Evolutionary conservation across 2,888 invertebrate genomes (phyloP).

Genomic region (Drosophila cyrtoloma): DNA sequence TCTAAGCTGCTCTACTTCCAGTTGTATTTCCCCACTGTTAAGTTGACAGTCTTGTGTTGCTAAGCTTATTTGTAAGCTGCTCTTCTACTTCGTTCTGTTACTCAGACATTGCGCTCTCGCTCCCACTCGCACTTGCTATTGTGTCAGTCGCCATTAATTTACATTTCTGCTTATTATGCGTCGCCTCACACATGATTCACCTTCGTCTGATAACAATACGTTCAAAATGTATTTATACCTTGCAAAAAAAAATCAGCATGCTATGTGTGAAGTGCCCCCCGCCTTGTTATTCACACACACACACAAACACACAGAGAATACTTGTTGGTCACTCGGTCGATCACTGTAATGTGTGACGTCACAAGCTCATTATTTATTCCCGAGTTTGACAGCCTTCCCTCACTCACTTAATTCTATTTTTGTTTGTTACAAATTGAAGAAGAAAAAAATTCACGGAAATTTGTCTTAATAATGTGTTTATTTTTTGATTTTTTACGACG

Average conservation of each 20-base stretch:
- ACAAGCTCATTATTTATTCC: constrained; percentile 45
- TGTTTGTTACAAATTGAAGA: constrained; percentile 12
- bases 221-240: constrained; percentile 32
- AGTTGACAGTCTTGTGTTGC: neutral
- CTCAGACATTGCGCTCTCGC: constrained; percentile 1
- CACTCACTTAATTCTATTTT: constrained; percentile 6
- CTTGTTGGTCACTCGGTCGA: constrained; percentile 51
- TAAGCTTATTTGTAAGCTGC: constrained; percentile 20
- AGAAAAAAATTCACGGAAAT: constrained; percentile 62
- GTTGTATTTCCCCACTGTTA: constrained; percentile 6
- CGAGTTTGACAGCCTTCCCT: constrained; percentile 22
- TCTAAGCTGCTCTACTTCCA: neutral
- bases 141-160: constrained; percentile 18
- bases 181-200: constrained; percentile 60
- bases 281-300: constrained; percentile 27
- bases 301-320: neutral
- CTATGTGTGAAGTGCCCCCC: constrained; percentile 27
- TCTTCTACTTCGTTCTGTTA: constrained; percentile 9
- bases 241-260: constrained; percentile 42
- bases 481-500: constrained; percentile 27
- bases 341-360: constrained; percentile 57
- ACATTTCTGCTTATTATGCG: constrained; percentile 50
- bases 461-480: constrained; percentile 63
- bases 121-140: constrained; percentile 9
- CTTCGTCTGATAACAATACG: constrained; percentile 49